These are phyloP conservation scores for Pandemis corylana DNA, from an alignment of 2,888 invertebrate species.

Conservation along the genomic window DNA sequence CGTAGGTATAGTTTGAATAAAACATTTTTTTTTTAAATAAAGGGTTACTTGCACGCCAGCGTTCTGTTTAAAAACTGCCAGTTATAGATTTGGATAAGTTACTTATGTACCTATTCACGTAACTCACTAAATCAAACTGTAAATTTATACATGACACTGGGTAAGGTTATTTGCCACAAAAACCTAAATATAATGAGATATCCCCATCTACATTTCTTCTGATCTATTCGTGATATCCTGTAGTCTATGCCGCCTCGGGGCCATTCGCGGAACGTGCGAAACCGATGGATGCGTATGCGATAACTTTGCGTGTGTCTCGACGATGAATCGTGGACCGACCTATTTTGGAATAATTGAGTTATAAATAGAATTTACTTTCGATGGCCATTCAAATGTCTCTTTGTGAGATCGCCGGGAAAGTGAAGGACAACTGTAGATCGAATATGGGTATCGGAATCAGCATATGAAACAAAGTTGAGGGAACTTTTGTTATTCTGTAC, in stretches of 20 bases:
- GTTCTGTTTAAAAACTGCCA: too few species aligned
- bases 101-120: too few species aligned
- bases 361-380: slow-evolving; percentile 28
- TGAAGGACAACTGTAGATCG: slow-evolving; percentile 23
- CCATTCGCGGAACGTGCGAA: slow-evolving; percentile 31
- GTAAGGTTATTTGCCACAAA: not conserved
- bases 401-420: slow-evolving; percentile 9
- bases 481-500: not conserved
- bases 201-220: slow-evolving; percentile 13
- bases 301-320: slow-evolving; percentile 12
- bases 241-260: slow-evolving; percentile 24
- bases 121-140: not conserved
- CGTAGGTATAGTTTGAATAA: too few species aligned
- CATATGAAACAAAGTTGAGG: slow-evolving; percentile 1
- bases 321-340: slow-evolving; percentile 19
- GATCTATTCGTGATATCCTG: slow-evolving; percentile 9
- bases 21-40: too few species aligned
- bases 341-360: slow-evolving; percentile 25
- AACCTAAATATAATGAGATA: not conserved
- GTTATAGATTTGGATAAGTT: too few species aligned
- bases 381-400: slow-evolving; percentile 21
- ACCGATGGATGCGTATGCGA: slow-evolving; percentile 28
- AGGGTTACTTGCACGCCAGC: too few species aligned
- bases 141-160: too few species aligned
- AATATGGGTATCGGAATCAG: not conserved